These are phyloP conservation scores for Lysandra bellargus DNA, from an alignment of 2,888 invertebrate species.

Conservation along the genomic window DNA sequence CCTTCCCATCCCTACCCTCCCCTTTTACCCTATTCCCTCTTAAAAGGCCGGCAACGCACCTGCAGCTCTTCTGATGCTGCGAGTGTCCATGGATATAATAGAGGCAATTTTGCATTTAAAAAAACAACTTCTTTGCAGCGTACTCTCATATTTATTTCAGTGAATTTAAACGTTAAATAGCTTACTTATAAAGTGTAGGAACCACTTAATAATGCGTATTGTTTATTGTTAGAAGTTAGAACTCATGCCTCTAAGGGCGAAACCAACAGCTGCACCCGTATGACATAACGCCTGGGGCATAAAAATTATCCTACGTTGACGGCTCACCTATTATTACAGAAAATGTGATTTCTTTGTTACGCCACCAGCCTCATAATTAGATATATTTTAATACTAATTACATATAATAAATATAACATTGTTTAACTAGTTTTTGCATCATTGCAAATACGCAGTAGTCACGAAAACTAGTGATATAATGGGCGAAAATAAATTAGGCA, in stretches of 20 bases:
- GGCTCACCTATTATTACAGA: conserved; percentile 14
- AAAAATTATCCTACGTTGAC: not conserved
- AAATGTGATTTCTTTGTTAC: conserved; percentile 19
- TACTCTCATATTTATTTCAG: too few species aligned
- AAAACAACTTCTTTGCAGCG: not conserved
- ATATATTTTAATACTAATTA: conserved; percentile 7
- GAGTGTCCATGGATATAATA: too few species aligned
- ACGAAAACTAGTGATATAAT: conserved; percentile 13
- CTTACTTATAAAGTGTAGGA: not conserved
- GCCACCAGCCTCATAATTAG: conserved; percentile 8
- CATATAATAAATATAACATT: conserved; percentile 18
- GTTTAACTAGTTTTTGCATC: conserved; percentile 17
- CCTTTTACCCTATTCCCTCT: too few species aligned
- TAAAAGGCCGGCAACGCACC: too few species aligned
- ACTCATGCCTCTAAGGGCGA: not conserved
- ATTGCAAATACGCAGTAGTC: not conserved
- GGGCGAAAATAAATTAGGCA: not conserved
- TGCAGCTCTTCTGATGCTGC: too few species aligned
- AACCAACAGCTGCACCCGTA: conserved; percentile 16
- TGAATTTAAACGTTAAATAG: not conserved
- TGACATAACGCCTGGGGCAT: conserved; percentile 11
- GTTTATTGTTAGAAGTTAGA: conserved; percentile 5
- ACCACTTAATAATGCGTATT: not conserved
- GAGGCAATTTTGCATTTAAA: not conserved
- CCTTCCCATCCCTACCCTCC: too few species aligned